Conservation (phyloP, 2,888 invertebrate species). For the Timema podura region DNA sequence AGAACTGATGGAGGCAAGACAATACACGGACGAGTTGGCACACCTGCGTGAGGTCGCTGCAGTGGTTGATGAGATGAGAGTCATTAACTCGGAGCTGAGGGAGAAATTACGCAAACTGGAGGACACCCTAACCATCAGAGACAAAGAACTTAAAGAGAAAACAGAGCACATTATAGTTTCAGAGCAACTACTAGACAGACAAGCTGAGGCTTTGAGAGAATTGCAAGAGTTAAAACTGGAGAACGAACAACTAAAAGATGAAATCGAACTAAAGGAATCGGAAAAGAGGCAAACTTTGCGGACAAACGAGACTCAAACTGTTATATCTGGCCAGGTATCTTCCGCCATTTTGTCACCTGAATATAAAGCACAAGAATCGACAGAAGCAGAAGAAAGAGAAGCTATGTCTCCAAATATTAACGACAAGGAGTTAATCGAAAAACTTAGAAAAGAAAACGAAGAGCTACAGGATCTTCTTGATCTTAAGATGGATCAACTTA, state of each 20-base stretch:
- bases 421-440: slow-evolving; percentile 8
- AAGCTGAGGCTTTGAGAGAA: not conserved
- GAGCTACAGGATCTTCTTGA: slow-evolving; percentile 6
- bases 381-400: no score
- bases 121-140: slow-evolving; percentile 15
- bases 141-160: slow-evolving; percentile 21
- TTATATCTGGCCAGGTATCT: no score
- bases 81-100: slow-evolving; percentile 13
- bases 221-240: not conserved
- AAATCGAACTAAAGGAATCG: not conserved
- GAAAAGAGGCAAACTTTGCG: no score
- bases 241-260: not conserved
- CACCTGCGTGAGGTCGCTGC: slow-evolving; percentile 16
- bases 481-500: slow-evolving; percentile 3
- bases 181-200: slow-evolving; percentile 5
- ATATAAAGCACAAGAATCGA: no score
- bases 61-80: slow-evolving; percentile 16
- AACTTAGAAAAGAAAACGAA: slow-evolving; percentile 18
- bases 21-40: slow-evolving; percentile 17
- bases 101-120: slow-evolving; percentile 17
- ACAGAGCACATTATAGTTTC: slow-evolving; percentile 10
- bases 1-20: slow-evolving; percentile 13
- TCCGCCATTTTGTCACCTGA: no score
- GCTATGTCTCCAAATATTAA: not conserved
- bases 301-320: no score